Percentiles rank a stretch among this genome's conserved stretches.
Conservation (phyloP, 30 jellyfish, hydroid and myxozoan species). For the Hydractinia echinata region DNA sequence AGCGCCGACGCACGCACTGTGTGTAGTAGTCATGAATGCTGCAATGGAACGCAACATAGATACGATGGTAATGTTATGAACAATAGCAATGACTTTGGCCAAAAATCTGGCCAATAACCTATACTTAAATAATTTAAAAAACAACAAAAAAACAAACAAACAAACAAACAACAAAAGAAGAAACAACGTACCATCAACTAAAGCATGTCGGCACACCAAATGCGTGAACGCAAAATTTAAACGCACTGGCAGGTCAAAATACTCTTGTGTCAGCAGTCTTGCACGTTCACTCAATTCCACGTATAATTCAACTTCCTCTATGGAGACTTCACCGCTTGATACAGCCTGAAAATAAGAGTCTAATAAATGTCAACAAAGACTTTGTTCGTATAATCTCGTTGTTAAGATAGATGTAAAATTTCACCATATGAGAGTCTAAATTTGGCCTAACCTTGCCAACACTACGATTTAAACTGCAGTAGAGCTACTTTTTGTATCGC, state of each 20-base stretch:
- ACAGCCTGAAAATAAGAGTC: slow-evolving; percentile 57
- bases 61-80: no score
- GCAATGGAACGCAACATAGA: no score
- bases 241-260: slow-evolving; percentile 63
- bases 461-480: no score
- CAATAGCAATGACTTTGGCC: background rate
- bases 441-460: no score
- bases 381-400: background rate
- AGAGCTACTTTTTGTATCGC: no score
- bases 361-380: background rate
- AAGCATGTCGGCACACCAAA: slow-evolving; percentile 94
- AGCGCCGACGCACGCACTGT: no score
- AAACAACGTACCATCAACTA: slow-evolving; percentile 53
- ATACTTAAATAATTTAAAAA: background rate
- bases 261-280: slow-evolving; percentile 62
- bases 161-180: background rate
- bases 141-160: background rate
- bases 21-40: no score
- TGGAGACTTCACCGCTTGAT: slow-evolving; percentile 45
- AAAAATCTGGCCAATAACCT: background rate
- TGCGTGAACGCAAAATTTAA: slow-evolving; percentile 88
- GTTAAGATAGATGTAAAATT: no score
- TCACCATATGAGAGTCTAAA: no score
- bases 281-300: slow-evolving; percentile 67
- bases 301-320: slow-evolving; percentile 72